phyloP scores from a whole-genome alignment of 2,797 vertebrate genomes.

The Lagothrix lagotricha region DNA sequence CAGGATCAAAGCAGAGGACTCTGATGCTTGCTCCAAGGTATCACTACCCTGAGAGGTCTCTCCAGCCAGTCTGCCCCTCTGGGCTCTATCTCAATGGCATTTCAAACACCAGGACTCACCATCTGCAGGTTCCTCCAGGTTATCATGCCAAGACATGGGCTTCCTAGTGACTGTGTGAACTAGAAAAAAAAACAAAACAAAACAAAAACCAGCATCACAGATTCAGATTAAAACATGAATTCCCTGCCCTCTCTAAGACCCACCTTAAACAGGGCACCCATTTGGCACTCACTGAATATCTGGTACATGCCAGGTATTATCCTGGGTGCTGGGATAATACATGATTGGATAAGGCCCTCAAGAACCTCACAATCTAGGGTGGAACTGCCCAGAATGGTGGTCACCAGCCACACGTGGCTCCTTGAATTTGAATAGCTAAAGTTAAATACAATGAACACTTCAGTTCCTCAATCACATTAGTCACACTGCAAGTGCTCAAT shows the following conservation, averaged over 20 bases:
- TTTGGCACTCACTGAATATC: background rate
- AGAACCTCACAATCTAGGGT: background rate
- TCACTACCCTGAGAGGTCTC: background rate
- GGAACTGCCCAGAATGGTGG: background rate
- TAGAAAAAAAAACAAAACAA: constrained; percentile 80
- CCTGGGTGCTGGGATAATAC: background rate
- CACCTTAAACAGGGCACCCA: background rate
- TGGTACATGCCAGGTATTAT: background rate
- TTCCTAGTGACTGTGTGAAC: constrained; percentile 80
- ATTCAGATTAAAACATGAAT: background rate
- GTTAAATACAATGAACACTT: background rate
- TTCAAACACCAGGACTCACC: constrained; percentile 83
- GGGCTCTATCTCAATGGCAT: background rate
- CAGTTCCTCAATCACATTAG: background rate
- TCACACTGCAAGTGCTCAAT: background rate
- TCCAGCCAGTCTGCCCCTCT: background rate
- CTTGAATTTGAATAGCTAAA: background rate
- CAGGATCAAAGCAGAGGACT: background rate
- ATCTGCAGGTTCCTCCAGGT: constrained; percentile 84
- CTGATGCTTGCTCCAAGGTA: background rate
- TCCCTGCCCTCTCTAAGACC: background rate
- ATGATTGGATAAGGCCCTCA: background rate
- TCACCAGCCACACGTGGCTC: background rate
- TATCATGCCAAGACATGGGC: constrained; percentile 76
- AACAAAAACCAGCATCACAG: background rate